A percentile compares a stretch with the other conserved stretches of the same genome.
Conservation (phyloP, 1,140 invertebrate species). For the Leptinotarsa undecemlineata region DNA sequence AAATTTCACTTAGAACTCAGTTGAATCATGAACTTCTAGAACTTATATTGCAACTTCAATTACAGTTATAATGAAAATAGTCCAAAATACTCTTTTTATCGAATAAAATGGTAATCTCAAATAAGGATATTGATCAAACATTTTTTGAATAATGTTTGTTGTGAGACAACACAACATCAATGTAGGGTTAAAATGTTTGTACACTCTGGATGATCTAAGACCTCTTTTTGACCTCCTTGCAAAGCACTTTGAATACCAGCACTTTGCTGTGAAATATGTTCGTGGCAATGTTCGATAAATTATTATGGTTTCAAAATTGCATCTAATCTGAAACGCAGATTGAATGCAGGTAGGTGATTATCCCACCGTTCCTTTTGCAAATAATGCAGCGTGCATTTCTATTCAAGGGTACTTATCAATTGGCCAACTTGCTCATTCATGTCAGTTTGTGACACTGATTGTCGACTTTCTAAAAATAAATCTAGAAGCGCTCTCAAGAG, state of each 20-base stretch:
- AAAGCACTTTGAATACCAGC: neutral
- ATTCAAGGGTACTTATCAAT: constrained; percentile 1
- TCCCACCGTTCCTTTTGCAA: neutral
- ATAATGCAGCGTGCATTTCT: constrained; percentile 5
- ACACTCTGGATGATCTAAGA: neutral
- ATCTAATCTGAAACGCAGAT: neutral
- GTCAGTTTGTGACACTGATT: neutral
- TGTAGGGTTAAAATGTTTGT: no score
- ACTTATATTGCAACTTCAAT: no score
- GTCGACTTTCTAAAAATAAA: neutral
- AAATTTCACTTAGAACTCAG: no score
- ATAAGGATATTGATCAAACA: no score
- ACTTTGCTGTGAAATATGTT: neutral
- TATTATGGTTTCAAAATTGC: neutral
- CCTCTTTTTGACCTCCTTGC: neutral
- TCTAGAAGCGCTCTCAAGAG: neutral
- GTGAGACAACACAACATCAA: no score
- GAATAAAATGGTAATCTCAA: no score
- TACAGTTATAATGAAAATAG: no score
- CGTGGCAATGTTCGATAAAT: neutral
- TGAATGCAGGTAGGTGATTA: constrained; percentile 7
- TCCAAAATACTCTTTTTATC: no score
- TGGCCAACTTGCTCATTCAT: neutral
- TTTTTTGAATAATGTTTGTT: no score
- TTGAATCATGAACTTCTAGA: no score